A percentile compares a stretch with the other conserved stretches of the same genome.
These are phyloP conservation scores for Cyclophora punctaria DNA, from an alignment of 2,888 invertebrate species.

Conservation along the genomic window DNA sequence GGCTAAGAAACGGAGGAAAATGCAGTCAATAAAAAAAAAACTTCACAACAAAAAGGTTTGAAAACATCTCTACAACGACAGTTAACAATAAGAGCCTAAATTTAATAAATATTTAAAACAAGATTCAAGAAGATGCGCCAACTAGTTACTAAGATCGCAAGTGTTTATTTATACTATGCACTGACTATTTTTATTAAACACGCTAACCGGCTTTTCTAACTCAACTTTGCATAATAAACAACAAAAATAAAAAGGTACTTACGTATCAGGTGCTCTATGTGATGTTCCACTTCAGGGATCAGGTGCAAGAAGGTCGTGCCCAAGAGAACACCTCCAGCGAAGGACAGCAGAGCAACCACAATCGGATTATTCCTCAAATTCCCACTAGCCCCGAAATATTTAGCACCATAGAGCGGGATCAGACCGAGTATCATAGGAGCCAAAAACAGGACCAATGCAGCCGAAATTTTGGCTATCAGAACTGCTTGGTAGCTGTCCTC, in stretches of 20 bases:
- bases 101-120: too few species aligned
- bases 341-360: constrained; percentile 80
- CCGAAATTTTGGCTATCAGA: constrained; percentile 82
- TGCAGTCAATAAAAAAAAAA: too few species aligned
- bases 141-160: too few species aligned
- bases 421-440: constrained; percentile 85
- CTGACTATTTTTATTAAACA: too few species aligned
- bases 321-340: constrained; percentile 89
- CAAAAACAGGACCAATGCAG: constrained; percentile 84
- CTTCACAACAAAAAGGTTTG: too few species aligned
- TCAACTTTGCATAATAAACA: too few species aligned
- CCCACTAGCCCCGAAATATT: constrained; percentile 71
- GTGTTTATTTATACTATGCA: too few species aligned
- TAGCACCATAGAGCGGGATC: constrained; percentile 81
- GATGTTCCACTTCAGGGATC: constrained; percentile 85
- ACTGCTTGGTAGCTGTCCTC: constrained; percentile 57
- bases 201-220: too few species aligned
- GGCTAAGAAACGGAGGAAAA: too few species aligned
- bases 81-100: too few species aligned
- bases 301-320: constrained; percentile 88
- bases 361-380: constrained; percentile 60
- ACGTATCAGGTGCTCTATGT: constrained; percentile 76
- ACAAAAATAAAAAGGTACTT: constrained; percentile 27
- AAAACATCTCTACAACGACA: too few species aligned
- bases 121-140: too few species aligned